These are phyloP conservation scores for Chrosomus eos DNA, from an alignment of 2,797 vertebrate species.

Conservation along the genomic window DNA sequence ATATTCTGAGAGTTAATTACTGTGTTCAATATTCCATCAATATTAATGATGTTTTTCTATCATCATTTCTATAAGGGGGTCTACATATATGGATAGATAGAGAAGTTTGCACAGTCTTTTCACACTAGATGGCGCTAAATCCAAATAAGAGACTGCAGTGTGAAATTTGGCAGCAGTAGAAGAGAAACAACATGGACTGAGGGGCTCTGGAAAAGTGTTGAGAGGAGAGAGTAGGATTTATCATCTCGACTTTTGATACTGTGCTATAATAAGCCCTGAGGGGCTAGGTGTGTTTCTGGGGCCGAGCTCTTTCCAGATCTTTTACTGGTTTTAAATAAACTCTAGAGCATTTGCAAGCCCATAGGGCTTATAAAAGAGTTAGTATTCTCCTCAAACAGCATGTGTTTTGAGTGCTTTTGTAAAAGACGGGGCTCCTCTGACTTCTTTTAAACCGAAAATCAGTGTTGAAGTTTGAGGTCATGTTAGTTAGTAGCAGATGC, in stretches of 20 bases:
- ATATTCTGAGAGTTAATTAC: background rate
- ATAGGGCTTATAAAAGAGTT: slow-evolving; percentile 33
- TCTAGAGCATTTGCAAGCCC: slow-evolving; percentile 35
- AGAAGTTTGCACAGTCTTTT: background rate
- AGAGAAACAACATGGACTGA: slow-evolving; percentile 3
- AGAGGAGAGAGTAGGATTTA: slow-evolving; percentile 20
- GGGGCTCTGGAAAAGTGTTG: slow-evolving; percentile 24
- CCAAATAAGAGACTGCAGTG: background rate
- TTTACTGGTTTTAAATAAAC: slow-evolving; percentile 49
- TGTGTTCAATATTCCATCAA: background rate
- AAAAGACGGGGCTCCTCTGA: background rate
- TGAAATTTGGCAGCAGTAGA: background rate
- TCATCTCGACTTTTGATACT: slow-evolving; percentile 34
- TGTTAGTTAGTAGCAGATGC: slow-evolving; percentile 16
- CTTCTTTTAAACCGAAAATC: slow-evolving; percentile 5
- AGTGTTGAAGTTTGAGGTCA: background rate
- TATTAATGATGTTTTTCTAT: background rate
- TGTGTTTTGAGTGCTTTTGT: slow-evolving; percentile 20
- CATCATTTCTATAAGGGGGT: background rate
- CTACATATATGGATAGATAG: background rate
- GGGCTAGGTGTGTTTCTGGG: slow-evolving; percentile 40
- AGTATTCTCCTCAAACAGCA: slow-evolving; percentile 23
- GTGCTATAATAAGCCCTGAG: slow-evolving; percentile 15
- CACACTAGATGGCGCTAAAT: slow-evolving; percentile 23
- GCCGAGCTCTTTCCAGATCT: slow-evolving; percentile 21